Percentiles rank a stretch among this genome's conserved stretches.
Evolutionary conservation across 2,797 vertebrate species (phyloP).

Genomic region (Garrulus glandarius): DNA sequence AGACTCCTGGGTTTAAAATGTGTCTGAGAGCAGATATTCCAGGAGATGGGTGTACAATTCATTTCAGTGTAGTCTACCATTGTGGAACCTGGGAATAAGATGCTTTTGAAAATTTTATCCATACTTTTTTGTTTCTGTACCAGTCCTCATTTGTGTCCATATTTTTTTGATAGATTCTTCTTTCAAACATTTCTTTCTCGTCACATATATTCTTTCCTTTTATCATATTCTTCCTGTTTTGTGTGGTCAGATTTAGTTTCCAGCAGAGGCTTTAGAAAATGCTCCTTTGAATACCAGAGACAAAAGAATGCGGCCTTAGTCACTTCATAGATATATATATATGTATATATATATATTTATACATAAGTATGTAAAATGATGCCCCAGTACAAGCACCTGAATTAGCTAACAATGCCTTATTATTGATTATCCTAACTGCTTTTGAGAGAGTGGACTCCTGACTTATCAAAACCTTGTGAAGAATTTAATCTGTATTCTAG

Average conservation of each 20-base stretch:
- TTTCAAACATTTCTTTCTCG: not conserved
- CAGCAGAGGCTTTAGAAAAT: not conserved
- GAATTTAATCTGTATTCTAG: not conserved
- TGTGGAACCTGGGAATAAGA: not conserved
- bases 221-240: not conserved
- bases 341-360: rapidly evolving
- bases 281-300: not conserved
- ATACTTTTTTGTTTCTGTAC: rapidly evolving
- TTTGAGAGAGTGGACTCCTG: not conserved
- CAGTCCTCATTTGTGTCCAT: not conserved
- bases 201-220: not conserved
- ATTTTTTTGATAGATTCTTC: not conserved
- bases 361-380: not conserved
- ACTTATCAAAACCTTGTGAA: not conserved
- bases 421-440: not conserved
- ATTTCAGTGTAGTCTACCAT: not conserved
- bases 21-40: not conserved
- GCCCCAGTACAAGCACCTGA: not conserved
- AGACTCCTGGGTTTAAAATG: not conserved
- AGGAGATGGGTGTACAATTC: not conserved
- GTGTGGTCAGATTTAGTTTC: not conserved
- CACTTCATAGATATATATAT: not conserved
- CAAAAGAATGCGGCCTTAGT: not conserved
- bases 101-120: not conserved
- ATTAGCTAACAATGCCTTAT: not conserved